Evolutionary conservation across 2,888 invertebrate species (phyloP).

Genomic region (Pachydiplax longipennis): DNA sequence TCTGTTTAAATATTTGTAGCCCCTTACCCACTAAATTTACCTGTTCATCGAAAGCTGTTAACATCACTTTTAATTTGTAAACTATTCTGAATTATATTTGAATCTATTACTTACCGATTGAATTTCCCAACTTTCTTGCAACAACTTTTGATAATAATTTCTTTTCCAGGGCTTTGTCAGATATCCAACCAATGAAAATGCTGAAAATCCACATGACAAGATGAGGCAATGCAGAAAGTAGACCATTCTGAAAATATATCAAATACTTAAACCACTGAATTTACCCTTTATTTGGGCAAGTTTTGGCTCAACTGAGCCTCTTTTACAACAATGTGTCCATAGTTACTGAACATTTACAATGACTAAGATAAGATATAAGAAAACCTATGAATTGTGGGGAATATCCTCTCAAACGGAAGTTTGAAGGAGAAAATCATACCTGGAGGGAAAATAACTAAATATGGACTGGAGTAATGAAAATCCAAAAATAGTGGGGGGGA

Average conservation of each 20-base stretch:
- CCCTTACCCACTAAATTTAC: background rate
- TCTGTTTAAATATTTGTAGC: background rate
- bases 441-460: too few relatives aligned
- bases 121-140: constrained; percentile 22
- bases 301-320: background rate
- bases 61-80: too few relatives aligned
- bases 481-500: too few relatives aligned
- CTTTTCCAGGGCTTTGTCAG: constrained; percentile 67
- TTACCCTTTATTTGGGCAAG: background rate
- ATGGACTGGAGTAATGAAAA: too few relatives aligned
- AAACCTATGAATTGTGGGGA: background rate
- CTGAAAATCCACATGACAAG: constrained; percentile 75
- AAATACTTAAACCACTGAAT: background rate
- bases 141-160: background rate
- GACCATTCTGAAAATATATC: background rate
- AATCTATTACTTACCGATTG: background rate
- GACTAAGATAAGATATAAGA: background rate
- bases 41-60: too few relatives aligned
- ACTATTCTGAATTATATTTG: too few relatives aligned
- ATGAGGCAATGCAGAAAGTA: constrained; percentile 75
- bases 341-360: too few relatives aligned
- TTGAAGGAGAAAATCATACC: too few relatives aligned
- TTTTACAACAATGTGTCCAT: constrained; percentile 42
- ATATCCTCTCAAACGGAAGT: too few relatives aligned
- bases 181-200: constrained; percentile 72